These are phyloP conservation scores for Drosophila incognita DNA, from an alignment of 2,888 invertebrate genomes.

Conservation along the genomic window DNA sequence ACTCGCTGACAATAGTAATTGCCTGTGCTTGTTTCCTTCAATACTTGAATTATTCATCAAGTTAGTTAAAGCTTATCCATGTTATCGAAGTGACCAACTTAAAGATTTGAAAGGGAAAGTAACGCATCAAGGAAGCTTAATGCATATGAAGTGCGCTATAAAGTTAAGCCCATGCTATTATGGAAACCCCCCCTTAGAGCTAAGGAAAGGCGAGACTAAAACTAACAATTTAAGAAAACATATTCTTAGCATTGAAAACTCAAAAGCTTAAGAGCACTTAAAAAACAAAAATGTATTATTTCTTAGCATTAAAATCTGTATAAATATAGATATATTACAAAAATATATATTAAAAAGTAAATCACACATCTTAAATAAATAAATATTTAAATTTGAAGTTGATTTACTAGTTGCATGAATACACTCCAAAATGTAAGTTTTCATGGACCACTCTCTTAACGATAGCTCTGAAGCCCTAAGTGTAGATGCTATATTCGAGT, in stretches of 20 bases:
- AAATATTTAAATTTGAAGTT: not conserved
- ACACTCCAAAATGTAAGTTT: not conserved
- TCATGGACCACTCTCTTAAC: not conserved
- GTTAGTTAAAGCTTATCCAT: slow-evolving; percentile 28
- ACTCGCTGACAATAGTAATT: slow-evolving; percentile 58
- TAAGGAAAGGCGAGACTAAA: not conserved
- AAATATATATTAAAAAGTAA: not conserved
- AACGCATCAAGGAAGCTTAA: not conserved
- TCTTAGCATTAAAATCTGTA: not conserved
- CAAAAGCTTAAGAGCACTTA: not conserved
- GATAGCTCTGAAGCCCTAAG: not conserved
- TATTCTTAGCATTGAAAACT: not conserved
- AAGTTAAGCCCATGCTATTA: not conserved
- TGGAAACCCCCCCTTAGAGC: not conserved
- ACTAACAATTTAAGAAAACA: too few relatives aligned
- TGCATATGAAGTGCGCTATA: not conserved
- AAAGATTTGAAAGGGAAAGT: not conserved
- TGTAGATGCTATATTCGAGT: not conserved
- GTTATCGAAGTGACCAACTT: slow-evolving; percentile 3
- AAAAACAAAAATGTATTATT: not conserved
- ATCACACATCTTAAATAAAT: not conserved
- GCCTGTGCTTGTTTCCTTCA: slow-evolving; percentile 30
- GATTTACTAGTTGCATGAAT: not conserved
- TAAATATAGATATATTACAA: not conserved
- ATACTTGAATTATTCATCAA: slow-evolving; percentile 61